A percentile compares a stretch with the other conserved stretches of the same genome.
phyloP scores from a whole-genome alignment of 2,888 invertebrate genomes.

The Unio pictorum region DNA sequence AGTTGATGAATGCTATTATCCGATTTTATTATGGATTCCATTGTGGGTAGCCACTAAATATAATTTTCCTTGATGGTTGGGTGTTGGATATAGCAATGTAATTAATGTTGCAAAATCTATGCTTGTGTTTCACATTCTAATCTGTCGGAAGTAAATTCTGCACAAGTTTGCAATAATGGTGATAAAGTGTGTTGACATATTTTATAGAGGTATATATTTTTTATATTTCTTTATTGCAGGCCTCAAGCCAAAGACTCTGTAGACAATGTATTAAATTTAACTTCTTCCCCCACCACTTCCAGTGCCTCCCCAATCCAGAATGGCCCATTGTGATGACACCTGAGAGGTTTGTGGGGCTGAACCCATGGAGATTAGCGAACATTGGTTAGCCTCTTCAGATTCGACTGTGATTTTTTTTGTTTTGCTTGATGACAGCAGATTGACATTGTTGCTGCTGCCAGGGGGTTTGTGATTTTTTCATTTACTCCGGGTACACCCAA shows the following conservation, averaged over 20 bases:
- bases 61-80: no score
- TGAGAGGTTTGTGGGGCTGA: not conserved
- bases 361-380: constrained; percentile 1
- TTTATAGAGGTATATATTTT: not conserved
- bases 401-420: no score
- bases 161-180: not conserved
- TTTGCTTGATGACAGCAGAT: no score
- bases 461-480: no score
- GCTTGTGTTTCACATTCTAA: no score
- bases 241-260: constrained; percentile 57
- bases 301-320: constrained; percentile 37
- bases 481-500: no score
- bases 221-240: constrained; percentile 33
- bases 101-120: no score
- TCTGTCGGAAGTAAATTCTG: not conserved
- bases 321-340: constrained; percentile 54
- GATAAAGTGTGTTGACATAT: not conserved
- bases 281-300: constrained; percentile 12
- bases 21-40: no score
- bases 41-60: no score
- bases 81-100: no score
- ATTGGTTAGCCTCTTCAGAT: constrained; percentile 3
- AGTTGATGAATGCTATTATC: no score
- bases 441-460: no score
- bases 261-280: constrained; percentile 35